Conservation (phyloP, 2,797 vertebrate genomes). For the Premnoplex brunnescens region DNA sequence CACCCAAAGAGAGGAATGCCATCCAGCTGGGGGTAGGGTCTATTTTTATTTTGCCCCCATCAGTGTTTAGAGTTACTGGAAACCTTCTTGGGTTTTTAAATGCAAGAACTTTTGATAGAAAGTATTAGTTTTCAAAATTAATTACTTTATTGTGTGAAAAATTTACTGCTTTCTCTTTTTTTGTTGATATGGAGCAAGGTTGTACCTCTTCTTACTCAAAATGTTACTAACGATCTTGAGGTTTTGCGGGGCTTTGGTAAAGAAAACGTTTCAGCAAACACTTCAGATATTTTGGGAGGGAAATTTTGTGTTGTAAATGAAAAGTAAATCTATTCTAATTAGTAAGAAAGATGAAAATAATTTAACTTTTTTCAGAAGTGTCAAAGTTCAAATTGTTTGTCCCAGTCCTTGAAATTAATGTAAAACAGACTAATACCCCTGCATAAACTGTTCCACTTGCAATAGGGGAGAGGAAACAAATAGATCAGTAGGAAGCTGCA, state of each 20-base stretch:
- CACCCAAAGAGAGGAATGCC: slow-evolving; percentile 64
- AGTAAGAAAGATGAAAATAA: not conserved
- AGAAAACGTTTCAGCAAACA: slow-evolving; percentile 28
- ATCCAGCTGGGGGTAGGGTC: slow-evolving; percentile 61
- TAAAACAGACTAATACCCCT: not conserved
- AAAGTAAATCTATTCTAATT: slow-evolving; percentile 18
- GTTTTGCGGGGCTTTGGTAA: slow-evolving; percentile 14
- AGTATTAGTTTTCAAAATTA: not conserved
- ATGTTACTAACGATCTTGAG: slow-evolving; percentile 12
- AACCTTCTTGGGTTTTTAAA: not conserved
- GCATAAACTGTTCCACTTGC: not conserved
- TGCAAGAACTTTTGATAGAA: not conserved
- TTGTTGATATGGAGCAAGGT: not conserved
- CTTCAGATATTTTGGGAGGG: not conserved
- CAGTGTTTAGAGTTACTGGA: not conserved
- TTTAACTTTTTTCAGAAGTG: not conserved
- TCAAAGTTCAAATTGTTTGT: not conserved
- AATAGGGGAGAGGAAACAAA: not conserved
- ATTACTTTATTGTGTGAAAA: slow-evolving; percentile 1
- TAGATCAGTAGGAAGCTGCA: not conserved
- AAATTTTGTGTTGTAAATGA: slow-evolving; percentile 6
- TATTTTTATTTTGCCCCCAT: slow-evolving; percentile 33
- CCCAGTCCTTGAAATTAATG: not conserved
- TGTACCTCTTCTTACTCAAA: not conserved
- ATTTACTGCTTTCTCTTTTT: not conserved